Evolutionary conservation across 1,140 invertebrate species (phyloP).

Genomic region (Bombus soroeensis): DNA sequence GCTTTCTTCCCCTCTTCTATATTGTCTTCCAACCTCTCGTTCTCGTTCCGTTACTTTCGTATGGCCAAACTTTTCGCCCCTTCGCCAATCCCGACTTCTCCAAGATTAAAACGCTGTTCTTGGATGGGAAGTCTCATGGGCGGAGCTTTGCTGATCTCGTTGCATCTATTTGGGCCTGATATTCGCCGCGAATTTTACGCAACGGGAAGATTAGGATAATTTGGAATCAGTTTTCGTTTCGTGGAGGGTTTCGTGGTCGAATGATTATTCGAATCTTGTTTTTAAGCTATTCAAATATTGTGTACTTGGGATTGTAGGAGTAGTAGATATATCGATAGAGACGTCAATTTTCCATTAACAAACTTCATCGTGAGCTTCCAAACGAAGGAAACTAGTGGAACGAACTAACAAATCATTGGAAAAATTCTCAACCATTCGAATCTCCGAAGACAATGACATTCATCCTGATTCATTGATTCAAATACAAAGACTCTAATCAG

Average conservation of each 20-base stretch:
- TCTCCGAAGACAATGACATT: too few species aligned
- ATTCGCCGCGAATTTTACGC: not conserved
- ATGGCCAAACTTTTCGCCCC: conserved; percentile 55
- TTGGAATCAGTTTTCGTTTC: too few species aligned
- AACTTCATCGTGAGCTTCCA: too few species aligned
- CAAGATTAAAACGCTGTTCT: conserved; percentile 45
- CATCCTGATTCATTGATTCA: not conserved
- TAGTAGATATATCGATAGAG: too few species aligned
- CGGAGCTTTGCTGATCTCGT: conserved; percentile 19
- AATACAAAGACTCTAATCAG: not conserved
- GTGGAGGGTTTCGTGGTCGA: too few species aligned
- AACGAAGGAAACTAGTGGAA: too few species aligned
- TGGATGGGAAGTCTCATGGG: conserved; percentile 46
- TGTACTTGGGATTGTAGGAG: too few species aligned
- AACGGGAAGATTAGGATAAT: not conserved
- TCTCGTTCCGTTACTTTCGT: conserved; percentile 31
- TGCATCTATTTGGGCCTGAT: not conserved
- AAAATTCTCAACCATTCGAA: too few species aligned
- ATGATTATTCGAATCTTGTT: too few species aligned
- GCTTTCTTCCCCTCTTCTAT: not conserved
- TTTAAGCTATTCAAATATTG: too few species aligned
- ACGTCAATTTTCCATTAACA: too few species aligned
- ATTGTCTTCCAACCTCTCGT: conserved; percentile 36
- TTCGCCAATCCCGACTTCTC: conserved; percentile 49
- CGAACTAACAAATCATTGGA: not conserved